Evolutionary conservation across 2,888 invertebrate genomes (phyloP), one percentile per base, ranked within the genome.

Genomic region (Meliscaeva auricollis): DNA sequence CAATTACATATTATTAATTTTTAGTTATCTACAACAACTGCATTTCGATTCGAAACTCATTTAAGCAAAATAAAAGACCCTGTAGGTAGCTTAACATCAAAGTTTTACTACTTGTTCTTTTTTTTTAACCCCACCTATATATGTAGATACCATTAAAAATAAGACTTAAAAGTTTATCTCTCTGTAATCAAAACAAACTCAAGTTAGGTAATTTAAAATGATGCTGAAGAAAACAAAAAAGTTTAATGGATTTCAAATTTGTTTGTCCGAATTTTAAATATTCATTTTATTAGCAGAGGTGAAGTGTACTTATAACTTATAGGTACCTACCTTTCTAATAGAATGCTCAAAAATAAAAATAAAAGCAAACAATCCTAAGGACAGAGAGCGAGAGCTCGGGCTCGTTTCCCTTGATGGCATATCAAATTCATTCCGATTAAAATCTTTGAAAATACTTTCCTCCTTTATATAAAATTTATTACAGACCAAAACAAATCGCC

Each of bases 401-500:
- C 15, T 15, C 54, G 9, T 32, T 54, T 54, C 54, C 54, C 54
- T 54, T 54, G 54, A 30, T 32, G 30, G 15, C 54, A 30, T 54
- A 30, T 54, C 30, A 54, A 54, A 54, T 54, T 54, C 15, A 30
- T 30, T 54, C 38, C 38, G 52, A 52, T 69, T 54, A 56, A 44
- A 44, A 46, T 58, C 58, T 58, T 38, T 8, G 11, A 35, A 62
- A 62, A 62, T 26, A 62, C 22, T 22, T 48, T 48, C 8, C 20
- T 22, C 1, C 22, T 38, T 46, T 7, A 22, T 15, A 58, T 60
- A 58, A 44, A 60, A 68, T 79, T 68, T 68, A 68, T 74, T 58
- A 26, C 30, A 32, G 7, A 22, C 48, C 15, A 64, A n/a, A 44
- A 5, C 9, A 3, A 46, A 73, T 7, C n/a, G 13, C 62, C 38